Evolutionary conservation across 2,888 invertebrate species (phyloP), one percentile per base, ranked within the genome.

Genomic region (Nasonovia ribisnigri): DNA sequence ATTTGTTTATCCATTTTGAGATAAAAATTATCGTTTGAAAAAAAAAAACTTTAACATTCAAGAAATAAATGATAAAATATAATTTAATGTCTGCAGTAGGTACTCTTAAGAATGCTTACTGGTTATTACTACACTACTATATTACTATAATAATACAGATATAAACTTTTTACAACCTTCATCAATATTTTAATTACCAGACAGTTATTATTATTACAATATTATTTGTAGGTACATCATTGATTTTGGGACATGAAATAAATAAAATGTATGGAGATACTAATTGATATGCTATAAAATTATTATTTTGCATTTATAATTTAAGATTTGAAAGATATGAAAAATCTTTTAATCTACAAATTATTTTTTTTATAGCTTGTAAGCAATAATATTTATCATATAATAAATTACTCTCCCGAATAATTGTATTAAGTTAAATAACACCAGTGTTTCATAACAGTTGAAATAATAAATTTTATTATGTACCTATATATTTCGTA

Each of bases 11-110:
- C 16, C 67, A 36, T 77, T 36, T 16, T 36, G 16, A 77, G 36
- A 77, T 77, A 77, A 77, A 67, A 77, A 36, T 77, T 77, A 77
- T 77, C 36, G 77, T 36, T 20, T 77, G 77, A 77, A 77, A 77
- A 67, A 77, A 67, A 51, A 77, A 77, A 77, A 77, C 77, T 42
- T 77, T 20, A 77, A 36, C 36, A 42, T 77, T 36, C 77, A 77
- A 36, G 36, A 77, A 77, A 36, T 77, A 36, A 8, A 36, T 36
- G 77, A 77, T 77, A 77, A 77, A 77, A 36, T 77, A 77, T 77
- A 77, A 77, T 77, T 77, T 36, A 77, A 77, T 77, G 36, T 77
- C 77, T 77, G 77, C 36, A 36, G 36, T 77, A 77, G 77, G 77
- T 77, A 77, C 20, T 36, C 20, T 77, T 77, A 36, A 36, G 36